Evolutionary conservation across 2,113 vertebrate genomes (phyloP).

Genomic region (Cygnus atratus): DNA sequence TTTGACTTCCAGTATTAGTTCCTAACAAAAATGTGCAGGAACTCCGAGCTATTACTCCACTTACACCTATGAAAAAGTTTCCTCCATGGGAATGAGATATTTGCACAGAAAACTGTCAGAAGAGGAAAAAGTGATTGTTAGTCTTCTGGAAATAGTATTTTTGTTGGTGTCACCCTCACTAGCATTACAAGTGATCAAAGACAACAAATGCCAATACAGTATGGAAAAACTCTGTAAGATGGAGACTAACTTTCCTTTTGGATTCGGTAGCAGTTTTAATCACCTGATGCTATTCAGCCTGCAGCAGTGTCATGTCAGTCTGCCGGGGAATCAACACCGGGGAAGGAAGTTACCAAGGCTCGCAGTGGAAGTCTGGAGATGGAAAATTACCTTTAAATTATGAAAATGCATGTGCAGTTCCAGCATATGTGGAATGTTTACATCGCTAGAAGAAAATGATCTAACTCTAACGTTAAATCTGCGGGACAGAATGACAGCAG

Average conservation of each 20-base stretch:
- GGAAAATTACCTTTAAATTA: neutral
- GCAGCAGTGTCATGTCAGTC: accelerated
- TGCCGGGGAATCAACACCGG: neutral
- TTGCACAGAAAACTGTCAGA: neutral
- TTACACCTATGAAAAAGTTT: neutral
- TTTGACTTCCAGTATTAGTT: neutral
- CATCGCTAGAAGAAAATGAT: neutral
- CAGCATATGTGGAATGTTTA: neutral
- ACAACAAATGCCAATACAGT: neutral
- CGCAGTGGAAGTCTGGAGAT: accelerated
- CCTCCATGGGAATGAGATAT: neutral
- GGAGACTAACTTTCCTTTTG: neutral
- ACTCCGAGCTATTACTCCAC: neutral
- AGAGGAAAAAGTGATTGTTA: neutral
- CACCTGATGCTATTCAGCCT: neutral
- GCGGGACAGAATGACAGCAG: neutral
- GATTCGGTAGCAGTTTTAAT: neutral
- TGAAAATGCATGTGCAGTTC: neutral
- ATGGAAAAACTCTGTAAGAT: neutral
- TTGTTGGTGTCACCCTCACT: neutral
- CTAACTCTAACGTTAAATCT: neutral
- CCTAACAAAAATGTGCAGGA: neutral
- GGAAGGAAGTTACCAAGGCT: neutral
- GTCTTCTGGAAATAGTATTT: neutral
- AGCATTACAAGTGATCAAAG: neutral